Conservation (phyloP, 2,888 invertebrate genomes). For the Caenorhabditis japonica region DNA sequence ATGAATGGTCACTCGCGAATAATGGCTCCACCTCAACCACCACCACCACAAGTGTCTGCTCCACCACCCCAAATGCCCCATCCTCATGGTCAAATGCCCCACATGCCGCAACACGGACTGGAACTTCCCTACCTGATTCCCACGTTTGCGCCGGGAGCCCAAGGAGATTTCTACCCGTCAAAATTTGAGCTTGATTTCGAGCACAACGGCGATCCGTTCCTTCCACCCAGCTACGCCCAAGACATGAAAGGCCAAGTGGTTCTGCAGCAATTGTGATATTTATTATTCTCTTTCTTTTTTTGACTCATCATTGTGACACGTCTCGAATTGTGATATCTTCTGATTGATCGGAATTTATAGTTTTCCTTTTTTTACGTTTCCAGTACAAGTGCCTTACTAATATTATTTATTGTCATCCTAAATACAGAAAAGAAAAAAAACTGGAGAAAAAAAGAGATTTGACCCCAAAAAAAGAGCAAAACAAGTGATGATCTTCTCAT, state of each 20-base stretch:
- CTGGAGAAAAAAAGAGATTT: not conserved
- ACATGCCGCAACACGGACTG: conserved; percentile 43
- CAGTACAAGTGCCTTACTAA: conserved; percentile 47
- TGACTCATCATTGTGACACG: conserved; percentile 44
- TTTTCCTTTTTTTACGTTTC: no score
- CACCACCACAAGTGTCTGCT: conserved; percentile 19
- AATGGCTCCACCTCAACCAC: conserved; percentile 15
- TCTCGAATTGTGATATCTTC: conserved; percentile 52
- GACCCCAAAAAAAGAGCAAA: not conserved
- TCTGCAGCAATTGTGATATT: conserved; percentile 70
- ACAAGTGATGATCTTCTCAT: not conserved
- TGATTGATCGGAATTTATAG: not conserved
- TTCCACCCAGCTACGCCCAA: conserved; percentile 73
- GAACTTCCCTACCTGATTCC: conserved; percentile 50
- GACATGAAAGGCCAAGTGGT: conserved; percentile 75
- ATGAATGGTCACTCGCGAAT: conserved; percentile 26
- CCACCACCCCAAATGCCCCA: conserved; percentile 21
- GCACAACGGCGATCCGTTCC: conserved; percentile 72
- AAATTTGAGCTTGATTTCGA: conserved; percentile 51
- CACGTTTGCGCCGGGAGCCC: conserved; percentile 17
- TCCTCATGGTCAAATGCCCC: conserved; percentile 30
- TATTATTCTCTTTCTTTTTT: not conserved
- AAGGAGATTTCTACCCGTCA: conserved; percentile 37
- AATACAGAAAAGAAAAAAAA: conserved; percentile 1
- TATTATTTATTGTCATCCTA: no score